Percentiles rank a stretch among this genome's conserved stretches.
These are phyloP conservation scores for Bufo gargarizans DNA, from an alignment of 2,113 vertebrate species.

Conservation along the genomic window DNA sequence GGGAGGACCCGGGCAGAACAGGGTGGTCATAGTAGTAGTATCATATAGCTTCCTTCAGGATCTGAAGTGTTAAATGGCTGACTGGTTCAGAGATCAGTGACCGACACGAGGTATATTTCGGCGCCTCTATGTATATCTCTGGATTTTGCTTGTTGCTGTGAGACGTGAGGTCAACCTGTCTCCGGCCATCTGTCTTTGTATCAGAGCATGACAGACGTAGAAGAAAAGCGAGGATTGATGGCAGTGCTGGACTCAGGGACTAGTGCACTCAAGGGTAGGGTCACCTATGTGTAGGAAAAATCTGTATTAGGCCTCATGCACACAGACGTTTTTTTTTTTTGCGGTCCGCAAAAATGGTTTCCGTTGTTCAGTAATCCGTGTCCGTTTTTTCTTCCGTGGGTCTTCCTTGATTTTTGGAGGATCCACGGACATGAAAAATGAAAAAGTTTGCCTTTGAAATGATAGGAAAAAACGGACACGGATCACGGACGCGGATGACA, in stretches of 20 bases:
- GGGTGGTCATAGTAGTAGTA: background rate
- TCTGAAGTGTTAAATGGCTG: conserved; percentile 9
- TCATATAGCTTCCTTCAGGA: background rate
- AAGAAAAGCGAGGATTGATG: background rate
- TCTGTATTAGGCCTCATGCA: too few relatives aligned
- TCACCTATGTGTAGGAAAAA: background rate
- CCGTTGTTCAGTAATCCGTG: too few relatives aligned
- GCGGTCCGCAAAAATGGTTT: too few relatives aligned
- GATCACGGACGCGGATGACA: too few relatives aligned
- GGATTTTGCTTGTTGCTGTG: conserved; percentile 33
- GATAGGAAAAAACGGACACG: too few relatives aligned
- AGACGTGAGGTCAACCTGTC: conserved; percentile 22
- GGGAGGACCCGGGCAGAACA: background rate
- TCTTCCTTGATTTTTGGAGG: too few relatives aligned
- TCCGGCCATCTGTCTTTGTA: conserved; percentile 33
- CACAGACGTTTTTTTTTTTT: too few relatives aligned
- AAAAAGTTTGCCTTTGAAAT: too few relatives aligned
- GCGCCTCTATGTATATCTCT: conserved; percentile 40
- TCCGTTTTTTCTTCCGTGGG: too few relatives aligned
- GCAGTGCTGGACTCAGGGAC: background rate
- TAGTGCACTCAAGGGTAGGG: background rate
- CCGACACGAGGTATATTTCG: conserved; percentile 22
- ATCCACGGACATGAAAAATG: too few relatives aligned
- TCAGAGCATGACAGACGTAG: background rate
- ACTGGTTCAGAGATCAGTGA: conserved; percentile 25